phyloP scores from a whole-genome alignment of 1,140 invertebrate species.

The Metaphire vulgaris region DNA sequence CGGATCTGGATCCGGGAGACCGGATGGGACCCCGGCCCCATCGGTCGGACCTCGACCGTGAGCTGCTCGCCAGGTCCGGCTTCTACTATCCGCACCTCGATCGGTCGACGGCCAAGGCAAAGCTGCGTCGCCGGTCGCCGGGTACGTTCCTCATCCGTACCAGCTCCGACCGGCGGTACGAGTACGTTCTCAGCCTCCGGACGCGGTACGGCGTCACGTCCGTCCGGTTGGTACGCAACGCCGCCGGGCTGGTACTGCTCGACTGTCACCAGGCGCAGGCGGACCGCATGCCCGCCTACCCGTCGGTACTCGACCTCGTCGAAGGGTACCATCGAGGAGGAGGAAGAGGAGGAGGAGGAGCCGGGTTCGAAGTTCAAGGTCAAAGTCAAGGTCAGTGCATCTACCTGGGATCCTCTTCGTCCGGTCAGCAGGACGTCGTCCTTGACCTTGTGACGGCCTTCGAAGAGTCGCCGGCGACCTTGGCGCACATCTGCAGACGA shows the following conservation, averaged over 20 bases:
- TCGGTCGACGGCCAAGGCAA: background rate
- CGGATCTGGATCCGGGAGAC: too few relatives aligned
- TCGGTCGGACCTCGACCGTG: too few relatives aligned
- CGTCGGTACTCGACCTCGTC: background rate
- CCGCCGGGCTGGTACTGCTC: background rate
- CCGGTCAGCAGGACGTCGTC: background rate
- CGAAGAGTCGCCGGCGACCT: background rate
- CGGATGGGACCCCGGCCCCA: too few relatives aligned
- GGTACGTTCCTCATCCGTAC: constrained; percentile 10
- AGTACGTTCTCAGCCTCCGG: background rate
- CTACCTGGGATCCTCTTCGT: background rate
- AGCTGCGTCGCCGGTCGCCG: background rate
- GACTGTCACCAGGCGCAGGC: background rate
- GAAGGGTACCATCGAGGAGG: background rate
- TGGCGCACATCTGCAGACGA: background rate
- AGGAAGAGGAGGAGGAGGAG: background rate
- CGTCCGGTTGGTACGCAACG: background rate
- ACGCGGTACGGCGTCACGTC: background rate
- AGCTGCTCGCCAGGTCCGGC: background rate
- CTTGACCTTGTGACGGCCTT: background rate
- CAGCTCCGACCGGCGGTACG: background rate
- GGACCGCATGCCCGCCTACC: background rate
- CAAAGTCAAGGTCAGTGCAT: background rate
- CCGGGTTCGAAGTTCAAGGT: too few relatives aligned
- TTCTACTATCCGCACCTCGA: background rate